Evolutionary conservation across 1,140 invertebrate genomes (phyloP), one percentile per base, ranked within the genome.

Genomic region (Leptinotarsa defecta): DNA sequence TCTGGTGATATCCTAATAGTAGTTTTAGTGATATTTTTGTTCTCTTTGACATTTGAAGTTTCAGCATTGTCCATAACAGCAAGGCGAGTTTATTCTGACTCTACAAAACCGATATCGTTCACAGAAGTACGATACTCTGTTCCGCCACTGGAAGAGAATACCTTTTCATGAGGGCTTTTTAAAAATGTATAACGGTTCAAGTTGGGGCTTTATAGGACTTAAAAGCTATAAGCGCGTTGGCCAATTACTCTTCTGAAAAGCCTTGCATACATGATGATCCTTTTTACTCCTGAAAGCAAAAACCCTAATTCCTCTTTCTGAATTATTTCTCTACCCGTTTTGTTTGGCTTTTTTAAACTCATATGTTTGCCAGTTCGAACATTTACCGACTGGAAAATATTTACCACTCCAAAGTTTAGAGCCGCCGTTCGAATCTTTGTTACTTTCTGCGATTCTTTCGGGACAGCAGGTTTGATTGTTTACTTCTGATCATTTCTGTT

Each of bases 161-260:
- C 52, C 52, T 57, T 57, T 15, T 15, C 52, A 57, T 19, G 52
- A 57, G 52, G 67, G 75, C 81, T 81, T 83, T 84, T 84, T 81
- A 84, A 84, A 84, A 84, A 84, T 84, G 83, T 82, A 84, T 84
- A 84, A 84, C 82, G 82, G 81, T 80, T 78, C 80, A 84, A 84
- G 81, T 79, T 78, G 63, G 79, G 74, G 80, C 79, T 80, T 82
- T 81, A 81, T 81, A 73, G 79, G 73, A 77, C 78, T 80, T 84
- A 83, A 83, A 83, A 84, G 83, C 83, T 68, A 80, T 84, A 83
- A 84, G 82, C 82, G 78, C 79, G 79, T 82, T 81, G 83, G 81
- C 81, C 83, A 84, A 84, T 84, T 84, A 83, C 78, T 77, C 76
- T 65, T 73, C 76, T 83, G 82, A 84, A 84, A 83, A 82, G 82